Evolutionary conservation across 2,113 vertebrate species (phyloP).

Genomic region (Serinus canaria): DNA sequence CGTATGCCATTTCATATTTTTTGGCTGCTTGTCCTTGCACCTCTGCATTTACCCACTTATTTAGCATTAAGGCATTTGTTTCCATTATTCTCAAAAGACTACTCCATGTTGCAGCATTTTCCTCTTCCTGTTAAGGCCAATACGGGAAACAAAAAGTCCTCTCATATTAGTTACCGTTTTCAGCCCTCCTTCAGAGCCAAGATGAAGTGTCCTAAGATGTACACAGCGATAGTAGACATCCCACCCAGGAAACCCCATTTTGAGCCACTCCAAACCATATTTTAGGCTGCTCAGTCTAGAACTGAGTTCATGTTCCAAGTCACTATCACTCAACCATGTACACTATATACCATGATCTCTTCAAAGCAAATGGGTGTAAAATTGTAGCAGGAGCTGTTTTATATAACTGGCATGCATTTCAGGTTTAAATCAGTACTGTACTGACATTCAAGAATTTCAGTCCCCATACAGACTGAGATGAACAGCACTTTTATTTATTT

Average conservation of each 20-base stretch:
- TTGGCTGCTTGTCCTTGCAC: neutral
- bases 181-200: neutral
- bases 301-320: neutral
- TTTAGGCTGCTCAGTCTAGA: neutral
- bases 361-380: neutral
- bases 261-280: neutral
- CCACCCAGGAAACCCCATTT: neutral
- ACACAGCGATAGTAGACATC: neutral
- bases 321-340: neutral
- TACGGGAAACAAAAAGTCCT: neutral
- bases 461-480: conserved; percentile 79
- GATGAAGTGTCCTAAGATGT: neutral
- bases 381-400: neutral
- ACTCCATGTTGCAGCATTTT: neutral
- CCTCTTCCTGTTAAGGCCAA: neutral
- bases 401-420: conserved; percentile 8
- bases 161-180: neutral
- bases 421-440: conserved; percentile 32
- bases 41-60: neutral
- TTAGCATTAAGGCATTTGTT: neutral
- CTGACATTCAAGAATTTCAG: conserved; percentile 74
- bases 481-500: conserved; percentile 81
- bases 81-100: neutral
- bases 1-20: neutral
- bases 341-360: neutral